These are phyloP conservation scores for Hypocryptadius cinnamomeus DNA, from an alignment of 2,113 vertebrate species.

Conservation along the genomic window DNA sequence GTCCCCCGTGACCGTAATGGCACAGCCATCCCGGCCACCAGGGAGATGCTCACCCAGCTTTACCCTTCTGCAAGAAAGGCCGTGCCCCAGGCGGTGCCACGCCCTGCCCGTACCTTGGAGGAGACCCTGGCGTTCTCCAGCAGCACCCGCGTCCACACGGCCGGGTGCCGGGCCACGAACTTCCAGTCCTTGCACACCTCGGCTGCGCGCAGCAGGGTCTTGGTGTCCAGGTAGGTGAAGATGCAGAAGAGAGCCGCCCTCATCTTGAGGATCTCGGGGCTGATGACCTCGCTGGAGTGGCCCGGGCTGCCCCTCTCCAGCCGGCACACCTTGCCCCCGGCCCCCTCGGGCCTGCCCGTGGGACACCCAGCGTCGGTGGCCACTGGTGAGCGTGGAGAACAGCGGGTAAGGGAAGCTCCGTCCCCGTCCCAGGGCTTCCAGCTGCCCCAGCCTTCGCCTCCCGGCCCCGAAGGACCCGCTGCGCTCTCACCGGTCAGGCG, in stretches of 20 bases:
- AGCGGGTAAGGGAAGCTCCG: fast-evolving
- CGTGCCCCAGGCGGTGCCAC: fast-evolving
- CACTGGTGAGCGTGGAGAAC: fast-evolving
- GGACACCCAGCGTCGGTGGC: not conserved
- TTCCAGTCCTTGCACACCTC: constrained; percentile 97
- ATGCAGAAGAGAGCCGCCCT: constrained; percentile 94
- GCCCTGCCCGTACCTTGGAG: constrained; percentile 78
- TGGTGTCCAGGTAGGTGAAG: constrained; percentile 97
- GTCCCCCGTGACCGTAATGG: fast-evolving
- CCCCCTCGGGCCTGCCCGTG: constrained; percentile 56
- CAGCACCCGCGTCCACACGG: constrained; percentile 93
- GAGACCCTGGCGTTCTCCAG: constrained; percentile 93
- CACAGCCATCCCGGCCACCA: fast-evolving
- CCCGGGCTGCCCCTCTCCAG: constrained; percentile 84
- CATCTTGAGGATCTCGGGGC: constrained; percentile 97
- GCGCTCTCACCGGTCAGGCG: constrained; percentile 69
- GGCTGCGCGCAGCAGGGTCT: constrained; percentile 85
- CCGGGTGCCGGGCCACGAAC: constrained; percentile 93
- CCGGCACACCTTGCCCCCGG: constrained; percentile 58
- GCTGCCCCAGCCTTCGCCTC: not conserved
- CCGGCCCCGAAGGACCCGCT: fast-evolving
- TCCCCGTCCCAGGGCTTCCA: fast-evolving
- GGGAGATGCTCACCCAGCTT: fast-evolving
- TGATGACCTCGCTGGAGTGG: constrained; percentile 91
- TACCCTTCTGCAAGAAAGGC: fast-evolving